Conservation (phyloP, 2,888 invertebrate species). For the Crepidodera aurea region DNA sequence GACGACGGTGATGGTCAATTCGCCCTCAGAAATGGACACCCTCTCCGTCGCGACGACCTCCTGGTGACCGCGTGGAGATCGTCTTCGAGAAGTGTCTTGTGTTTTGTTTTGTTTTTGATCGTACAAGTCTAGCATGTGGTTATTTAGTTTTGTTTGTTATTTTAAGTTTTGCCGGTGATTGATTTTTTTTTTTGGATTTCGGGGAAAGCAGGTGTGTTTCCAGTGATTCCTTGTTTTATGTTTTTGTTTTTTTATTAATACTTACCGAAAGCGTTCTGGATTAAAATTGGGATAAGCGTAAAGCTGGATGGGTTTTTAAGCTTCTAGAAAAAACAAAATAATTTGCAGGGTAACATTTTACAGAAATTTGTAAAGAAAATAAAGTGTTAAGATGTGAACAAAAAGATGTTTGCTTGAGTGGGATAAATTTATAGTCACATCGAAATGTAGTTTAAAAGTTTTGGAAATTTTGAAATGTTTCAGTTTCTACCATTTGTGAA, state of each 20-base stretch:
- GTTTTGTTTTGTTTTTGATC: background rate
- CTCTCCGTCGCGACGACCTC: slow-evolving; percentile 5
- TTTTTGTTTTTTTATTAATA: too few relatives aligned
- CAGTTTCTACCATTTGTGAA: too few relatives aligned
- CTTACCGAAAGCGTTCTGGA: background rate
- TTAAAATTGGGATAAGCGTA: background rate
- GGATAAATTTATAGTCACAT: too few relatives aligned
- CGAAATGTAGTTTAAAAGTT: too few relatives aligned
- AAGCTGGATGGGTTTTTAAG: background rate
- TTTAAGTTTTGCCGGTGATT: slow-evolving; percentile 15
- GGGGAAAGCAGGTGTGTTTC: slow-evolving; percentile 25
- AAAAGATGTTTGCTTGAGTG: too few relatives aligned
- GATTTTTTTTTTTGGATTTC: slow-evolving; percentile 7
- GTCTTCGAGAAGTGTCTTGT: slow-evolving; percentile 13
- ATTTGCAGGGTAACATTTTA: too few relatives aligned
- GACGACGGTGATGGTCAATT: slow-evolving; percentile 6
- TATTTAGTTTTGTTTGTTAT: slow-evolving; percentile 11
- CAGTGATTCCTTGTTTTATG: too few relatives aligned
- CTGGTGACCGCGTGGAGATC: slow-evolving; percentile 9
- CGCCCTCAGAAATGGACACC: slow-evolving; percentile 6
- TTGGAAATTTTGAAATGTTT: too few relatives aligned
- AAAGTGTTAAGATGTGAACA: too few relatives aligned
- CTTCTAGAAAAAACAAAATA: background rate
- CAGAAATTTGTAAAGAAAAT: too few relatives aligned
- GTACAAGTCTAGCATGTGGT: background rate